phyloP scores from a whole-genome alignment of 2,113 vertebrate species.

The Anthoscopus minutus region DNA sequence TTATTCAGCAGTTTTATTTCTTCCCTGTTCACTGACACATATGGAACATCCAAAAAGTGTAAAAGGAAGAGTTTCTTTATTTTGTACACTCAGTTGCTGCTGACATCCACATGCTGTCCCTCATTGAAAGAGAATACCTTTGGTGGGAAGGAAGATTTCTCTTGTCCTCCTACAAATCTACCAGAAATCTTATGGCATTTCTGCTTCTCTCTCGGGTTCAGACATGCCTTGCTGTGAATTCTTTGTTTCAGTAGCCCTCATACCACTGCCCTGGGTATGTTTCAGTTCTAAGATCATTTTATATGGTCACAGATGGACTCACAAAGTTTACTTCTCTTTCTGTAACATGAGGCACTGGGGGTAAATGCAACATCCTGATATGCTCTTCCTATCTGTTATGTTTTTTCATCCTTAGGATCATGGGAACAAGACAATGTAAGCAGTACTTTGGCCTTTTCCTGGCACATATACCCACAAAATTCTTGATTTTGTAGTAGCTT shows the following conservation, averaged over 20 bases:
- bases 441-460: background rate
- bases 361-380: background rate
- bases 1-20: constrained; percentile 38
- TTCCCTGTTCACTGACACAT: background rate
- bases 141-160: accelerated
- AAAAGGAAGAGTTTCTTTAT: background rate
- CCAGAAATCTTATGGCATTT: background rate
- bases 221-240: background rate
- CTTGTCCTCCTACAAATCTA: background rate
- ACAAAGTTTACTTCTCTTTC: background rate
- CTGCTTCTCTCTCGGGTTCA: accelerated
- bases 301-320: background rate
- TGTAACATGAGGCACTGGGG: background rate
- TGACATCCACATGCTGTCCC: background rate
- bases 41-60: background rate
- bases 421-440: background rate
- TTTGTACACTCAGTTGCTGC: background rate
- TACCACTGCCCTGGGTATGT: background rate
- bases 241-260: background rate
- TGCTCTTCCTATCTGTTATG: background rate
- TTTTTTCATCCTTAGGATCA: background rate
- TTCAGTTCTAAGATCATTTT: background rate
- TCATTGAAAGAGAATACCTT: background rate
- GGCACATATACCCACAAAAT: background rate
- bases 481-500: background rate